Conservation (phyloP, 2,113 vertebrate genomes). For the Spermophilus dauricus region DNA sequence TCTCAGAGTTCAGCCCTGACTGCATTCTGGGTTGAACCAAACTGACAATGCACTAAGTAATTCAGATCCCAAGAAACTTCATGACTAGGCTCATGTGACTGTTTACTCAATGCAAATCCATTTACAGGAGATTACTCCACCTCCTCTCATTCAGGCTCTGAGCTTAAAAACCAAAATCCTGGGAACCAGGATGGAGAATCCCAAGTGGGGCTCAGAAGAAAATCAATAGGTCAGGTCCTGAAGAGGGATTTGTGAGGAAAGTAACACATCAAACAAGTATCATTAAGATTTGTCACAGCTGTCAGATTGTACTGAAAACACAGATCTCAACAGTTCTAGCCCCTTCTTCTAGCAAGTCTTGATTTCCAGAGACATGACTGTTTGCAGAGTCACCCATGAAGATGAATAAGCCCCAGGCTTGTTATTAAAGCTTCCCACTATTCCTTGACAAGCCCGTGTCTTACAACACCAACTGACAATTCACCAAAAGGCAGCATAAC, state of each 20-base stretch:
- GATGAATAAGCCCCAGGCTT: not conserved
- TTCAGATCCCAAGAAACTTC: conserved; percentile 15
- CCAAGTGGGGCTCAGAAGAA: conserved; percentile 42
- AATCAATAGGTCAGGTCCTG: not conserved
- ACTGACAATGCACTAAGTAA: not conserved
- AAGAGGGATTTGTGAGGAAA: not conserved
- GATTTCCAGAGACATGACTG: conserved; percentile 10
- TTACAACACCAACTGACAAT: not conserved
- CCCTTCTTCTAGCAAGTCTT: not conserved
- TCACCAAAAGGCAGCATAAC: not conserved
- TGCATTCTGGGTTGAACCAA: not conserved
- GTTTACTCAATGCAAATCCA: conserved; percentile 49
- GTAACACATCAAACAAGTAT: not conserved
- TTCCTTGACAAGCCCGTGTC: not conserved
- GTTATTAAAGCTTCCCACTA: conserved; percentile 22
- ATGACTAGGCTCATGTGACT: not conserved
- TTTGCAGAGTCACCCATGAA: not conserved
- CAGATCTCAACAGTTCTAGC: not conserved
- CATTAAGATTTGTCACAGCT: not conserved
- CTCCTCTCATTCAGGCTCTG: conserved; percentile 29
- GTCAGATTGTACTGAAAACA: not conserved
- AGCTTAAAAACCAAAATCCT: conserved; percentile 61
- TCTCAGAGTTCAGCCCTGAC: not conserved
- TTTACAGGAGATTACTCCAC: conserved; percentile 61
- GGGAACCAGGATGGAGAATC: conserved; percentile 11